Conservation (phyloP, 2,888 invertebrate species). For the Drosophila flavopinicola region DNA sequence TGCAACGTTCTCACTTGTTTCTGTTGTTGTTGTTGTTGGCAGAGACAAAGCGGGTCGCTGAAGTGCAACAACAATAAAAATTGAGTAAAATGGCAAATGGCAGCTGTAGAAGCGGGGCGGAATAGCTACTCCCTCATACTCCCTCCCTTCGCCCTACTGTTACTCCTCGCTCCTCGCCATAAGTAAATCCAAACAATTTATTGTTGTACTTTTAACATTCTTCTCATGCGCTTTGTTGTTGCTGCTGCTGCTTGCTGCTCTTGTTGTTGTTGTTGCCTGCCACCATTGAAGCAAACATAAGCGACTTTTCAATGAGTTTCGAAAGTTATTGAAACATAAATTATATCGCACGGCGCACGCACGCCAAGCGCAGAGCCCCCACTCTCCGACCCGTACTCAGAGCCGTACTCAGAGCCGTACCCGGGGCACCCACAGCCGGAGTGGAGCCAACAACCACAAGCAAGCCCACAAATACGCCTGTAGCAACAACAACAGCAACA, state of each 20-base stretch:
- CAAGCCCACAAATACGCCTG: conserved; percentile 57
- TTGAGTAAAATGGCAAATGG: conserved; percentile 78
- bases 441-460: conserved; percentile 50
- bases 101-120: conserved; percentile 48
- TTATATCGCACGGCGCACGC: conserved; percentile 77
- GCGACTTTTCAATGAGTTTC: conserved; percentile 77
- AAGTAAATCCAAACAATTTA: conserved; percentile 78
- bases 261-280: conserved; percentile 59
- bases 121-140: background rate
- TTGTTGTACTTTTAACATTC: conserved; percentile 78
- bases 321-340: conserved; percentile 77
- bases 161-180: conserved; percentile 32
- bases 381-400: background rate
- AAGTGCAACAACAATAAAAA: conserved; percentile 78
- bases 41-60: conserved; percentile 74
- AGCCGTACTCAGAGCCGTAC: conserved; percentile 14
- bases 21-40: conserved; percentile 28
- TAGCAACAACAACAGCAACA: conserved; percentile 44
- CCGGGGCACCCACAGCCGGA: background rate
- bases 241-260: conserved; percentile 36
- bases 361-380: conserved; percentile 65
- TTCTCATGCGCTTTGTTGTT: conserved; percentile 65
- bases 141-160: background rate
- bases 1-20: conserved; percentile 6
- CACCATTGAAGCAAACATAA: conserved; percentile 77